These are phyloP conservation scores for Xiphorhynchus elegans DNA, from an alignment of 2,113 vertebrate species.

Conservation along the genomic window DNA sequence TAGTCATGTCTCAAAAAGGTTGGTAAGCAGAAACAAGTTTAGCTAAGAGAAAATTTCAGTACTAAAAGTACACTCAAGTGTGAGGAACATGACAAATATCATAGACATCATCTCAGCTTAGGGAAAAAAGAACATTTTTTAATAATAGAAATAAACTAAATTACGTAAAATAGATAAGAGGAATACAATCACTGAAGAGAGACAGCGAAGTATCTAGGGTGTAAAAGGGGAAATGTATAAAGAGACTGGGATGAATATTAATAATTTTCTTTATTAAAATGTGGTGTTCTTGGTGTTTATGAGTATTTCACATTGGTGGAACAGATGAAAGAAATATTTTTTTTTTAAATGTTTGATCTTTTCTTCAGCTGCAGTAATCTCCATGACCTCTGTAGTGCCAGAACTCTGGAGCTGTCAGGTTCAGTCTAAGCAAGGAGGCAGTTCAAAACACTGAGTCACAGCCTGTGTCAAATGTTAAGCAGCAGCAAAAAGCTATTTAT, in stretches of 20 bases:
- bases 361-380: not conserved
- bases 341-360: not conserved
- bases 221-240: not conserved
- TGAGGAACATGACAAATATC: not conserved
- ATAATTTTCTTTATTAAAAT: not conserved
- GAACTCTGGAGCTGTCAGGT: not conserved
- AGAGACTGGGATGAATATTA: not conserved
- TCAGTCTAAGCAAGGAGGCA: rapidly evolving
- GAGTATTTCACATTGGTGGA: not conserved
- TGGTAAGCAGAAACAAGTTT: not conserved
- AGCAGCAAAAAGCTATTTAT: not conserved
- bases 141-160: not conserved
- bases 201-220: rapidly evolving
- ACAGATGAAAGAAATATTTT: not conserved
- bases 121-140: not conserved
- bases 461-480: not conserved
- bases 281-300: not conserved
- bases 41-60: not conserved
- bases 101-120: not conserved
- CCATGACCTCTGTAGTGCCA: not conserved
- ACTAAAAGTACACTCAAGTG: not conserved
- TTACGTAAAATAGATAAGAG: not conserved
- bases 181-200: not conserved
- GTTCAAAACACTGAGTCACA: not conserved
- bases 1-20: not conserved